Percentiles rank a stretch among this genome's conserved stretches.
Conservation (phyloP, 2,113 vertebrate species). For the Ranitomeya imitator region DNA sequence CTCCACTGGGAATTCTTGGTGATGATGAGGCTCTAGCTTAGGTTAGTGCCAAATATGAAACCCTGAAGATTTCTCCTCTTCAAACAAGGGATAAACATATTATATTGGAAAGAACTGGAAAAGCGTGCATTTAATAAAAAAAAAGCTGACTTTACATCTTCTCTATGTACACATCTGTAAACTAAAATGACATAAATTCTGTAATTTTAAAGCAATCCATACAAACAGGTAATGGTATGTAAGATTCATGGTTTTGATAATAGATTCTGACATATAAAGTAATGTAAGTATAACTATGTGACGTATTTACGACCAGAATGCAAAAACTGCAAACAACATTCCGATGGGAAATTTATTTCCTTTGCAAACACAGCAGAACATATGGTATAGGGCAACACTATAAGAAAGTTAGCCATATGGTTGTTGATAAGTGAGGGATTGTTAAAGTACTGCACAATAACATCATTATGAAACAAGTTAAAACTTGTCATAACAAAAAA, state of each 20-base stretch:
- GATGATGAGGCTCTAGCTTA: too few relatives aligned
- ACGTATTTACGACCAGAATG: constrained; percentile 21
- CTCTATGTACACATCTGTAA: not conserved
- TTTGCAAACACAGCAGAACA: constrained; percentile 36
- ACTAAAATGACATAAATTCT: not conserved
- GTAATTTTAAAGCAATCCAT: not conserved
- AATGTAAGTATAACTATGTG: constrained; percentile 11
- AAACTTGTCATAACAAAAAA: not conserved
- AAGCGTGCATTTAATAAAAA: not conserved
- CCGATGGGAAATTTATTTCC: constrained; percentile 37
- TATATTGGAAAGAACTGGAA: not conserved
- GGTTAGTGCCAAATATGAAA: too few relatives aligned
- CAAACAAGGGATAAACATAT: too few relatives aligned
- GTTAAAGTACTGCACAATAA: not conserved
- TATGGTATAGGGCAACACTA: constrained; percentile 37
- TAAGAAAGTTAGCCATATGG: constrained; percentile 39
- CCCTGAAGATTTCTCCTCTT: too few relatives aligned
- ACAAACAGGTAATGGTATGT: not conserved
- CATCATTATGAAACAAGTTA: not conserved
- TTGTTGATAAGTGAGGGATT: constrained; percentile 33
- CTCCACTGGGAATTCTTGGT: too few relatives aligned
- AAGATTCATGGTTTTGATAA: constrained; percentile 11
- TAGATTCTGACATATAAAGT: constrained; percentile 23
- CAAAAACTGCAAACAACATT: constrained; percentile 23
- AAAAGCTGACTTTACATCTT: not conserved